These are phyloP conservation scores for Hypomesus transpacificus DNA, from an alignment of 2,113 vertebrate species.

Conservation along the genomic window DNA sequence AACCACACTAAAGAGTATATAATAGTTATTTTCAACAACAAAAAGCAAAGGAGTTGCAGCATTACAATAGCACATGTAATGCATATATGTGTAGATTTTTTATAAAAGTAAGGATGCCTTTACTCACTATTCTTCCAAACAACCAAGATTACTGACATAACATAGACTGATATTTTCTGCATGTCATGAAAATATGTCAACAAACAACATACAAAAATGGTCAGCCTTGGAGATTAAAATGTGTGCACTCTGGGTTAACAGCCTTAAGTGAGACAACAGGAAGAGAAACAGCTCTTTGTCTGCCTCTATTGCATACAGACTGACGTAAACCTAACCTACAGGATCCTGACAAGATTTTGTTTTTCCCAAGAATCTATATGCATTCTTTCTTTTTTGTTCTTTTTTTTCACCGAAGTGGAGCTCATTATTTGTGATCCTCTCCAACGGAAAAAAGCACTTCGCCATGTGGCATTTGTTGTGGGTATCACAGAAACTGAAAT, in stretches of 20 bases:
- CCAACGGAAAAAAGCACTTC: neutral
- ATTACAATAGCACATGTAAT: neutral
- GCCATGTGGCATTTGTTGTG: conserved; percentile 1
- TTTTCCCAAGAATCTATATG: no score
- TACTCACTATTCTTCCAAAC: neutral
- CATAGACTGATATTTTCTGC: neutral
- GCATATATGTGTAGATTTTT: neutral
- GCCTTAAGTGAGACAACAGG: neutral
- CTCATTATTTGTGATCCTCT: conserved; percentile 6
- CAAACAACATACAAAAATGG: neutral
- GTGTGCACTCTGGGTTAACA: neutral
- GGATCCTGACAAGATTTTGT: neutral
- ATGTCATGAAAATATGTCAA: neutral
- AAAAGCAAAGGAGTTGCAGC: no score
- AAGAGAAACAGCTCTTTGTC: conserved; percentile 54
- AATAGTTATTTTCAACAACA: no score
- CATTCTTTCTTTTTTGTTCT: neutral
- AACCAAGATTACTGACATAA: neutral
- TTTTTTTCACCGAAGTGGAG: conserved; percentile 7
- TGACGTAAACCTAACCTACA: conserved; percentile 4
- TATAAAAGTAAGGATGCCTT: neutral
- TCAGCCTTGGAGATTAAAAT: neutral
- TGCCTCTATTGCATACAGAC: conserved; percentile 31
- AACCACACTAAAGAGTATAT: no score
- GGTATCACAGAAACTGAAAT: neutral